Evolutionary conservation across 1,140 invertebrate species (phyloP).

Genomic region (Listronotus bonariensis): DNA sequence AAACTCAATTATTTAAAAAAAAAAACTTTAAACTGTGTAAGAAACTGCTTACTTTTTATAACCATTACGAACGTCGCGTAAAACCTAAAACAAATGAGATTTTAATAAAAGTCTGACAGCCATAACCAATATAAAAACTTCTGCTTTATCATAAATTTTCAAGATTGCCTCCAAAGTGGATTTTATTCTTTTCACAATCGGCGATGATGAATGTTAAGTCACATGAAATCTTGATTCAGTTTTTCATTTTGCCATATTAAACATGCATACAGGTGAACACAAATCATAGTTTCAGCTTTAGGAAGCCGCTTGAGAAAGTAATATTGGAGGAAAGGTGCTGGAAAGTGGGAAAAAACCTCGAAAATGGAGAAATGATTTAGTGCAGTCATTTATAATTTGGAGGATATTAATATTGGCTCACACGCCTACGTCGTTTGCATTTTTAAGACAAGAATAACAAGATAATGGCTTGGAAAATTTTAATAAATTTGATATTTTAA

Average conservation of each 20-base stretch:
- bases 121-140: conserved; percentile 35
- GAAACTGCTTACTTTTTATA: no score
- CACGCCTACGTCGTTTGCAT: no score
- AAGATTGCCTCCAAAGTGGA: conserved; percentile 34
- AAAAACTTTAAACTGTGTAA: no score
- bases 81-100: conserved; percentile 27
- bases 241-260: conserved; percentile 42
- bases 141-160: conserved; percentile 30
- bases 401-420: no score
- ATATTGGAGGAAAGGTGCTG: conserved; percentile 24
- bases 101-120: conserved; percentile 31
- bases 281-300: conserved; percentile 33
- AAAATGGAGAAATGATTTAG: conserved; percentile 28
- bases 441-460: no score
- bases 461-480: no score
- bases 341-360: conserved; percentile 28
- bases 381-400: conserved; percentile 32
- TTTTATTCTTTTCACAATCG: conserved; percentile 38
- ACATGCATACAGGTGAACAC: conserved; percentile 41
- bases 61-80: not conserved
- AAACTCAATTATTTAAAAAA: no score
- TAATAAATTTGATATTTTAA: no score
- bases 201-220: conserved; percentile 39
- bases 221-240: conserved; percentile 37
- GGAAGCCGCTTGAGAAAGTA: conserved; percentile 28